Conservation (phyloP, 2,888 invertebrate genomes). For the Lepidochrysops patricia region DNA sequence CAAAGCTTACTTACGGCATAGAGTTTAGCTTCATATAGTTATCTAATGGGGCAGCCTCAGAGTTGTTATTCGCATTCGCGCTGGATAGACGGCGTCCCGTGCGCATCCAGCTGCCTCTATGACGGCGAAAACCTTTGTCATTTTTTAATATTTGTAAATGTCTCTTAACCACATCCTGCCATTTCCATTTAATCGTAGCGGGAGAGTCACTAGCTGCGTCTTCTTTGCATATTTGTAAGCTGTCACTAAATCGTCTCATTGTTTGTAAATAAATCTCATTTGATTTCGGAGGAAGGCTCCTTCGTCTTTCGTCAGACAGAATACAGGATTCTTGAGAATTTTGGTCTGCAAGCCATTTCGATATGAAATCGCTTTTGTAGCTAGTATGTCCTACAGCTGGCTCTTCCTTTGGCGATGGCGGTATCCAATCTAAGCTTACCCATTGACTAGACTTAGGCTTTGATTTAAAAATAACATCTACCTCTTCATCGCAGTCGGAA, state of each 20-base stretch:
- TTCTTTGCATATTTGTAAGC: conserved; percentile 69
- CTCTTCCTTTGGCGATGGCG: conserved; percentile 66
- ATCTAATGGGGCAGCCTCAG: conserved; percentile 49
- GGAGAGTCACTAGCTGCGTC: conserved; percentile 70
- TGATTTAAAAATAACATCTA: conserved; percentile 72
- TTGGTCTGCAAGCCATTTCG: conserved; percentile 72
- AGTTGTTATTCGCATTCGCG: conserved; percentile 45
- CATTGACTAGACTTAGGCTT: conserved; percentile 75
- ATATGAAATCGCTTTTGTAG: conserved; percentile 72
- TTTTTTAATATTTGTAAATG: conserved; percentile 63
- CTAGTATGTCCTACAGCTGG: conserved; percentile 67
- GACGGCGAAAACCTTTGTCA: conserved; percentile 64
- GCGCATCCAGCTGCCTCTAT: conserved; percentile 66
- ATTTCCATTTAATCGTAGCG: conserved; percentile 68
- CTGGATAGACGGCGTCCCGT: conserved; percentile 61
- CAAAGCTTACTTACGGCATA: conserved; percentile 57
- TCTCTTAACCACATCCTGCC: conserved; percentile 69
- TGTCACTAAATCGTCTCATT: conserved; percentile 68
- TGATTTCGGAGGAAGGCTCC: conserved; percentile 67
- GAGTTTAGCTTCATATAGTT: conserved; percentile 64
- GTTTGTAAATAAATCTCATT: conserved; percentile 67
- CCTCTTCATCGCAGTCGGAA: conserved; percentile 69
- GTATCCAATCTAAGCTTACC: conserved; percentile 73
- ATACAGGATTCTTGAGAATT: conserved; percentile 60
- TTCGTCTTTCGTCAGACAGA: conserved; percentile 61